A percentile compares a stretch with the other conserved stretches of the same genome.
Conservation (phyloP, 2,888 invertebrate species). For the Calliphora vomitoria region DNA sequence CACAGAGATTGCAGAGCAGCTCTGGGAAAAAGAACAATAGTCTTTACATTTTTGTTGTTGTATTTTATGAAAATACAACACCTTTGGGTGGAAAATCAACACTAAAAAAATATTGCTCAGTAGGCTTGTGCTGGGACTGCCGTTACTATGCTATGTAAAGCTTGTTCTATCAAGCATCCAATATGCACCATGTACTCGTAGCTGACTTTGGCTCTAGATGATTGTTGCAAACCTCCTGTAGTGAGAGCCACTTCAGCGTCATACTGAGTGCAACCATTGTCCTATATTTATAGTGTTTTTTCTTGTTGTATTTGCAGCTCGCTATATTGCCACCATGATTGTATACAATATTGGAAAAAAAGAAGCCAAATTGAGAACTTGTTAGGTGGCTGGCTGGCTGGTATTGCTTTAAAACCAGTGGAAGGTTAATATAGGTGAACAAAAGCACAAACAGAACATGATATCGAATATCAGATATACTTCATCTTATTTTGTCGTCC, state of each 20-base stretch:
- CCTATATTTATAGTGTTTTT: conserved; percentile 56
- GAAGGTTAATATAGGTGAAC: conserved; percentile 26
- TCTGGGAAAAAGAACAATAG: conserved; percentile 60
- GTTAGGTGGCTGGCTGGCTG: background rate
- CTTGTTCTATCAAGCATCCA: conserved; percentile 46
- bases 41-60: conserved; percentile 12
- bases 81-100: conserved; percentile 62
- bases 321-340: conserved; percentile 17
- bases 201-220: conserved; percentile 43
- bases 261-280: conserved; percentile 72
- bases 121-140: conserved; percentile 34
- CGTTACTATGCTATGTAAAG: conserved; percentile 37
- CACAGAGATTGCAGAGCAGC: conserved; percentile 33
- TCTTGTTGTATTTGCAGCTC: conserved; percentile 21
- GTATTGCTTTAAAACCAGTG: conserved; percentile 13
- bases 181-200: conserved; percentile 30
- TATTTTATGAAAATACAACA: conserved; percentile 65
- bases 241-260: conserved; percentile 74
- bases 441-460: conserved; percentile 12
- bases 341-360: conserved; percentile 23
- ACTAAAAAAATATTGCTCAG: conserved; percentile 25
- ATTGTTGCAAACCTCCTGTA: conserved; percentile 66
- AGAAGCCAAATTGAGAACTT: conserved; percentile 21
- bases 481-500: background rate
- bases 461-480: conserved; percentile 1